Evolutionary conservation across 2,113 vertebrate species (phyloP), one percentile per base, ranked within the genome.

Genomic region (Columba livia): DNA sequence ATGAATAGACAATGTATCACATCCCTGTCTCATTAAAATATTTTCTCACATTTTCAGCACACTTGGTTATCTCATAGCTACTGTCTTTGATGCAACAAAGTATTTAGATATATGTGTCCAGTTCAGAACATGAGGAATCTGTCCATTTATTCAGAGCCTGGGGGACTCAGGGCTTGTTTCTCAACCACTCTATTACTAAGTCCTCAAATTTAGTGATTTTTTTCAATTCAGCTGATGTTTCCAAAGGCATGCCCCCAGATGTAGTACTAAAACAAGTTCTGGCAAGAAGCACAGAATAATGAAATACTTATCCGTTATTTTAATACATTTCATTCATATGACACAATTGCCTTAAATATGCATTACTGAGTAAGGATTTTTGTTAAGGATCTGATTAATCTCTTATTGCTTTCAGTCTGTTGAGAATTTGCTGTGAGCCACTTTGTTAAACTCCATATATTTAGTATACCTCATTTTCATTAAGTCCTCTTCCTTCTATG

Each of bases 231-330:
- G 38, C 36, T 71, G 53, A 64, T 87, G 62, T 73, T 91, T 91
- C 56, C 42, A 34, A 74, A 94, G 69, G 89, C 34, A 58, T 88
- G 50, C 31, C 57, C 32, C 38, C 18, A 81, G 51, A 90, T 65
- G 24, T 53, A 90, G 48, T 87, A 56, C 13, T 93, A 92, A 92
- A 97, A 75, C 51, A 81, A 42, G 31, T 91, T 87, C 85, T 97
- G 93, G 89, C 77, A 94, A 54, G 34, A 78, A 90, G 25, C 32
- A 71, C 36, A 94, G 58, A 66, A 89, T 67, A 93, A 96, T 87
- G 36, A 87, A 96, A 93, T 82, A 91, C 10, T 75, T 34, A 93
- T 94, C 50, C 71, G 92, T 97, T 95, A 65, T 93, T 92, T 97
- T 96, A 95, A 96, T 90, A 66, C 53, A 79, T 92, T 94, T 73